Evolutionary conservation across 2,797 vertebrate species (phyloP).

Genomic region (Periparus ater): DNA sequence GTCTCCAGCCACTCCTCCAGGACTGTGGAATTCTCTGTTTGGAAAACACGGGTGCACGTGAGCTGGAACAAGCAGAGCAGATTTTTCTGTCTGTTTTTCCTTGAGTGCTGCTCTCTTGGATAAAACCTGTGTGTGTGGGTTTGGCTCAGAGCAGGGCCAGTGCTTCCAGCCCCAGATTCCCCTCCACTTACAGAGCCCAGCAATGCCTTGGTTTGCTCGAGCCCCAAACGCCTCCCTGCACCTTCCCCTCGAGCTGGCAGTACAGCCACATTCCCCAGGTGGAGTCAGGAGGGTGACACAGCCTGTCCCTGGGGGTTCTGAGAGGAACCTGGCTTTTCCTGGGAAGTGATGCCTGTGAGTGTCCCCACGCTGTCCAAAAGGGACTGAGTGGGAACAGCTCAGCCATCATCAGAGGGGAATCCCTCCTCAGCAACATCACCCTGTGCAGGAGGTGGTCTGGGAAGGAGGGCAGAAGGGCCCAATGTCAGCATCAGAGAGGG

Average conservation of each 20-base stretch:
- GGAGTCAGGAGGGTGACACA: background rate
- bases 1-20: background rate
- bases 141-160: background rate
- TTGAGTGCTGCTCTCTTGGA: background rate
- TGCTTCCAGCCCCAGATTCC: background rate
- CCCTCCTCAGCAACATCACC: background rate
- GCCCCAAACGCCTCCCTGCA: background rate
- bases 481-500: background rate
- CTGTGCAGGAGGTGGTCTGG: background rate
- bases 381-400: rapidly evolving
- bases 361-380: background rate
- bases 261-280: background rate
- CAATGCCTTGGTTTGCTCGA: background rate
- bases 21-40: background rate
- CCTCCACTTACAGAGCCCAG: background rate
- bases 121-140: background rate
- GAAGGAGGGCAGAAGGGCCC: background rate
- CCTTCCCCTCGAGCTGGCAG: background rate
- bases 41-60: rapidly evolving
- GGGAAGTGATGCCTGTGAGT: background rate
- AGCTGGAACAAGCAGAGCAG: background rate
- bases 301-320: rapidly evolving
- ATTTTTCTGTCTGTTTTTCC: background rate
- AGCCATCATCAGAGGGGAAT: background rate
- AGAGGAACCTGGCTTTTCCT: background rate